Base-by-base conservation (phyloP, 2,797 vertebrate species). In the Percopsis omiscomaycus region DNA sequence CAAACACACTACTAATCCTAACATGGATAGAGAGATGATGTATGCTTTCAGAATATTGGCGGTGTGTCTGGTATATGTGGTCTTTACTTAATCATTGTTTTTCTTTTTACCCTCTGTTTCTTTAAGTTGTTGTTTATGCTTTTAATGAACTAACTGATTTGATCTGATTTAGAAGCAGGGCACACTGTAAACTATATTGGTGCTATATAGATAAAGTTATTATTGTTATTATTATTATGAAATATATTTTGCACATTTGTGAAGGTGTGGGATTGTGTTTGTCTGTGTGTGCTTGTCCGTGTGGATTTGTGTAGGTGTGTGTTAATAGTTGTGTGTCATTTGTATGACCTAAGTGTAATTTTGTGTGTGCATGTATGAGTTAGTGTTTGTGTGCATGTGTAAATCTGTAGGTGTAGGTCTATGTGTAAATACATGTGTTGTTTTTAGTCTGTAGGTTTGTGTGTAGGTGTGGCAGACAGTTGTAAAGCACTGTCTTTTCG, bases 401-500 rank as follows among this genome's bases (percentile, higher is more conserved):
- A 53, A 71, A 48, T 30, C 37, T 61, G n/a, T 44, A 16, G 42
- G 61, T 62, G 48, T 58, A 54, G 27, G 44, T 60, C 14, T 73
- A 44, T 64, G 49, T 56, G 53, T 32, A n/a, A 53, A 37, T 61
- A 46, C 42, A 5, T 62, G n/a, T 54, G 47, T 52, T 56, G 16
- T 5, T 15, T 16, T 58, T 14, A 11, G 16, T 52, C 15, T 44
- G 29, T 58, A 10, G 12, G 46, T 29, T 53, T 32, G 54, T 52
- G 62, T 55, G 64, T 45, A 59, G 22, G 57, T 3, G 55, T 13
- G 69, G 51, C 48, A 29, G 60, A 54, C 56, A 56, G n/a, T 32
- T 32, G 30, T 4, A 71, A 68, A 69, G 72, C 73, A 66, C 77
- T 61, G 59, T 56, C 63, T 81, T 80, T 72, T 78, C 59, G 62